Conservation (phyloP, 2,797 vertebrate species). For the Oreochromis mossambicus region DNA sequence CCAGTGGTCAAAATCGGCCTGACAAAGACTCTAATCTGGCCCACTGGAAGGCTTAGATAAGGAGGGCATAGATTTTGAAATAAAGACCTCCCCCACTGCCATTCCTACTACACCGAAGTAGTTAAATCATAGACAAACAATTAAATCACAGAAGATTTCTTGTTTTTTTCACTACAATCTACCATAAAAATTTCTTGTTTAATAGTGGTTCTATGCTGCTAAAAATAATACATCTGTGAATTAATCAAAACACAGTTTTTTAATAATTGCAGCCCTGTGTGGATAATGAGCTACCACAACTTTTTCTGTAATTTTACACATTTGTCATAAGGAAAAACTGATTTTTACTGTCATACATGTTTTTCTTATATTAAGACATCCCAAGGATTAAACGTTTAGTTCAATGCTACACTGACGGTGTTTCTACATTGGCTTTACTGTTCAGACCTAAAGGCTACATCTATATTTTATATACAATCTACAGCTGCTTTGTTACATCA, state of each 20-base stretch:
- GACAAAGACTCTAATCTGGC: background rate
- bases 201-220: background rate
- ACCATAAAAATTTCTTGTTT: background rate
- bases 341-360: background rate
- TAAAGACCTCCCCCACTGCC: background rate
- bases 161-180: background rate
- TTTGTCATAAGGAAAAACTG: accelerated
- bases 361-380: background rate
- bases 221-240: background rate
- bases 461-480: background rate
- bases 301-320: background rate
- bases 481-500: background rate
- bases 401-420: background rate
- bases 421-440: background rate
- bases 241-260: background rate
- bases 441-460: background rate
- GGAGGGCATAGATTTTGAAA: background rate
- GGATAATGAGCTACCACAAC: background rate
- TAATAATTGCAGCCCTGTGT: background rate
- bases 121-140: background rate
- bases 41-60: background rate
- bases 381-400: background rate
- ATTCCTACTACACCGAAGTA: background rate
- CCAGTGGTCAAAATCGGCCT: background rate
- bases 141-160: background rate